Base-by-base conservation (phyloP, 2,113 vertebrate species). In the Cacatua alba region DNA sequence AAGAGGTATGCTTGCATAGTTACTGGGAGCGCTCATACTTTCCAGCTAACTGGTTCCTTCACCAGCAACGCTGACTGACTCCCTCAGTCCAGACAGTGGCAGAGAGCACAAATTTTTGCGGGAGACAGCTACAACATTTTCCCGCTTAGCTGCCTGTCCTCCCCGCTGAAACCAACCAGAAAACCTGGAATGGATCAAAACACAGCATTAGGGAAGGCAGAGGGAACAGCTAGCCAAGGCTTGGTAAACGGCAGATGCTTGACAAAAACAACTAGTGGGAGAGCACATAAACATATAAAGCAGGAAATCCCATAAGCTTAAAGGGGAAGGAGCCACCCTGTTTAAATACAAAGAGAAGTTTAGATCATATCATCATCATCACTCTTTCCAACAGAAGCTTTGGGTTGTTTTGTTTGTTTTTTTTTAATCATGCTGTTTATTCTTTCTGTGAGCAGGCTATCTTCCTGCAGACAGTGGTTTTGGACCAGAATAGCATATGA, bases 301-400 rank as follows among this genome's bases (percentile, higher is more conserved):
- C 95, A 96, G 95, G 95, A 95, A 97, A 96, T 94, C 90, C 90
- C 90, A 83, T 29, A 92, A 59, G 92, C 76, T 81, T 94, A 53
- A 86, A 94, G 55, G 68, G 95, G 88, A 96, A 96, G 92, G 90
- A 95, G 88, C 69, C 96, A 94, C 91, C 93, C 95, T 96, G 69
- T 78, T 86, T 81, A 92, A 95, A 95, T 60, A 96, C 92, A 96
- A 97, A 95, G 82, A 86, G 62, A 82, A 24, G 46, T 83, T 96
- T 93, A 86, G 59, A 90, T 74, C 60, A 55, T 95, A 65, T 80
- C 65, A 89, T 63, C 41, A 71, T 48, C 71, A 67, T 29, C 9
- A 2, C 25, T 63, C 31, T 79, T 79, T 69, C 53, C 63, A 85
- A 59, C 28, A 86, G 37, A 83, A 87, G 72, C n/a, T 75, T 85